phyloP scores from a whole-genome alignment of 2,888 invertebrate genomes.

The Amiota communis region DNA sequence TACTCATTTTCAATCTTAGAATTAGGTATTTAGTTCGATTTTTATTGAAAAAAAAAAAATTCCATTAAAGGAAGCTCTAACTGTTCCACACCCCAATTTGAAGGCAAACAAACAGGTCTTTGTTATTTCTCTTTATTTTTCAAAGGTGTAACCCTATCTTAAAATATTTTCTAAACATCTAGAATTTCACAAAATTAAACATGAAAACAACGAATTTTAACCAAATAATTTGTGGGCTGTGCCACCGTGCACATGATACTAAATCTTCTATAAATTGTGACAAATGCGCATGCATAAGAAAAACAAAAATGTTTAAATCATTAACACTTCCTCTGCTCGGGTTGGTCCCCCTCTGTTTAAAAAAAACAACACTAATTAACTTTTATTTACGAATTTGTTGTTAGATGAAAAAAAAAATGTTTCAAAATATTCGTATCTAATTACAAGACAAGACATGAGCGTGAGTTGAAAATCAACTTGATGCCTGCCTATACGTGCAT shows the following conservation, averaged over 20 bases:
- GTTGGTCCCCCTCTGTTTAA: constrained; percentile 15
- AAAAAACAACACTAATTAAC: constrained; percentile 48
- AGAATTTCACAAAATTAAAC: not conserved
- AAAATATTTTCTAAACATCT: constrained; percentile 3
- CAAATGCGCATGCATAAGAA: constrained; percentile 41
- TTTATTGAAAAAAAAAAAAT: no score
- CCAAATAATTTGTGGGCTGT: not conserved
- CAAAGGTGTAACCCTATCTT: not conserved
- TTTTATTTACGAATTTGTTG: constrained; percentile 50
- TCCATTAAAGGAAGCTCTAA: no score
- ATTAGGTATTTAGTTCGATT: no score
- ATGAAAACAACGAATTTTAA: not conserved
- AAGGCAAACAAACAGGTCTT: no score
- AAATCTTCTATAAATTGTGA: not conserved
- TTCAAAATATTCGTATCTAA: constrained; percentile 57
- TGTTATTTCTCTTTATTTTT: no score
- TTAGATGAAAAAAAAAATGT: constrained; percentile 56
- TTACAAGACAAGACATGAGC: constrained; percentile 44
- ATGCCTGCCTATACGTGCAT: no score
- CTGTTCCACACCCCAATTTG: no score
- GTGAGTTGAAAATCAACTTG: no score
- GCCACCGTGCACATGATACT: not conserved
- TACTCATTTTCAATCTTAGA: no score
- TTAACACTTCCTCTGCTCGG: constrained; percentile 55
- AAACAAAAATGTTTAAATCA: constrained; percentile 53